These are phyloP conservation scores for Grammomys dolichurus DNA, from an alignment of 2,113 vertebrate genomes.

Conservation along the genomic window DNA sequence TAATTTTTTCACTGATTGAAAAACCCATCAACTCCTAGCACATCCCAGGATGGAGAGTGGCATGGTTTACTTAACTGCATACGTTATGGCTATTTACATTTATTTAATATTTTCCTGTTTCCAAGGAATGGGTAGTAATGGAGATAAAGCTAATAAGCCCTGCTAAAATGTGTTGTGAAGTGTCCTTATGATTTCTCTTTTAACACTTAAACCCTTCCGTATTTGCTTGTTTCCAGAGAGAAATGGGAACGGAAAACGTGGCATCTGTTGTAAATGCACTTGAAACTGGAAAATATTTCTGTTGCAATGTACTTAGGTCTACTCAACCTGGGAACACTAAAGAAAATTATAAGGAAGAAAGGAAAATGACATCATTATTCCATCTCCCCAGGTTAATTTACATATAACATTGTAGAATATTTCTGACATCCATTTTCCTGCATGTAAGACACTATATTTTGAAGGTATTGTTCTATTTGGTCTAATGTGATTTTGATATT, in stretches of 20 bases:
- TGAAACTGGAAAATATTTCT: slow-evolving; percentile 18
- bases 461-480: slow-evolving; percentile 23
- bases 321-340: slow-evolving; percentile 12
- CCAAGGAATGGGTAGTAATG: not conserved
- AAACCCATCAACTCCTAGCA: not conserved
- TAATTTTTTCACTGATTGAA: not conserved
- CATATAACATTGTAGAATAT: not conserved
- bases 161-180: slow-evolving; percentile 2
- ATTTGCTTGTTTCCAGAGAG: not conserved
- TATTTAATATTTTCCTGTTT: slow-evolving; percentile 25
- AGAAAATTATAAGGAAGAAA: slow-evolving; percentile 44
- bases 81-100: not conserved
- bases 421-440: slow-evolving; percentile 32
- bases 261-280: not conserved
- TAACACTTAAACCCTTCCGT: not conserved
- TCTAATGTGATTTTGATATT: not conserved
- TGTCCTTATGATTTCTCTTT: not conserved
- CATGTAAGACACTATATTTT: slow-evolving; percentile 27
- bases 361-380: not conserved
- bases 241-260: not conserved
- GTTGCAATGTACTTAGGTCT: slow-evolving; percentile 5
- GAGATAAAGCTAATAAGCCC: not conserved
- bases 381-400: slow-evolving; percentile 2
- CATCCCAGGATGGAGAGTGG: not conserved
- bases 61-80: not conserved